Evolutionary conservation across 1,140 invertebrate species (phyloP).

Genomic region (Hermetia illucens): DNA sequence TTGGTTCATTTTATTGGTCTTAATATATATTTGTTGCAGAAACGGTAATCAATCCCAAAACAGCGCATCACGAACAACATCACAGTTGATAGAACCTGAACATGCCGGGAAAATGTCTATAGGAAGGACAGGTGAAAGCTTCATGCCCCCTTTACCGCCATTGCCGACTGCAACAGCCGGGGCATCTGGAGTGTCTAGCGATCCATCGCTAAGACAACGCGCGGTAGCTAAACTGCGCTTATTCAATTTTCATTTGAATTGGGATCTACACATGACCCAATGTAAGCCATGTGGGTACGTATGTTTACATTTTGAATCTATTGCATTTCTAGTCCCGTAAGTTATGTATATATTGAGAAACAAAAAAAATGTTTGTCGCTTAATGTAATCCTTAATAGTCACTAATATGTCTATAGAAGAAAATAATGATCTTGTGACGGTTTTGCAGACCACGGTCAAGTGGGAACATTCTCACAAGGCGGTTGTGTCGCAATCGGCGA

Average conservation of each 20-base stretch:
- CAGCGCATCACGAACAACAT: constrained; percentile 5
- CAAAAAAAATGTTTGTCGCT: no score
- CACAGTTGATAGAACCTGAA: constrained; percentile 14
- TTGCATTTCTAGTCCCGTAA: no score
- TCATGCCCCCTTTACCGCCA: constrained; percentile 6
- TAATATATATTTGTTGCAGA: constrained; percentile 8
- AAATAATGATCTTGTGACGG: no score
- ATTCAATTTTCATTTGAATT: constrained; percentile 31
- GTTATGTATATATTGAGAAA: no score
- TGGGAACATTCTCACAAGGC: constrained; percentile 38
- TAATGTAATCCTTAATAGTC: no score
- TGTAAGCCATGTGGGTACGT: constrained; percentile 30
- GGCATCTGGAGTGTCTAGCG: constrained; percentile 5
- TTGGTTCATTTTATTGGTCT: no score
- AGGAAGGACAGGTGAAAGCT: constrained; percentile 17
- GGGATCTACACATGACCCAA: constrained; percentile 31
- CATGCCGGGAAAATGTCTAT: constrained; percentile 28
- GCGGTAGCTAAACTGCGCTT: constrained; percentile 29
- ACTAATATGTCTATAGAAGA: no score
- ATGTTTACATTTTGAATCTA: no score
- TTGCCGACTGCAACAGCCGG: neutral
- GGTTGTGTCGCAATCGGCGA: constrained; percentile 47
- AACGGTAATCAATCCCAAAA: constrained; percentile 7
- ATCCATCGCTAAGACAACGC: constrained; percentile 26
- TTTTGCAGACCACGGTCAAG: constrained; percentile 27